Evolutionary conservation across 2,888 invertebrate species (phyloP).

Genomic region (Lycaena phlaeas): DNA sequence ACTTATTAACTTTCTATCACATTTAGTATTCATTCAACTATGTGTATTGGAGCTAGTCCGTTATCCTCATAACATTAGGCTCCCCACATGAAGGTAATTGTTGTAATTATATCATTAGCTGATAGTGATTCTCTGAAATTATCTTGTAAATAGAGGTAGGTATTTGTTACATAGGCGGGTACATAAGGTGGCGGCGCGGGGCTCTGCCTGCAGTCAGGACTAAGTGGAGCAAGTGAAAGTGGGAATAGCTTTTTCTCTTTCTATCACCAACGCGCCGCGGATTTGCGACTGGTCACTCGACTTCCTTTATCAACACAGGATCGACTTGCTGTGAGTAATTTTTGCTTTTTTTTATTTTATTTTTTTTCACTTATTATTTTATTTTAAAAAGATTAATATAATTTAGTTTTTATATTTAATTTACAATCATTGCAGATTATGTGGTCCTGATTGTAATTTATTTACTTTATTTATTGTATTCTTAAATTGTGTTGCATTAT

Average conservation of each 20-base stretch:
- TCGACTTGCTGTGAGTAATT: constrained; percentile 24
- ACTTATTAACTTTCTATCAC: too few species aligned
- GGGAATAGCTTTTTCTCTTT: constrained; percentile 45
- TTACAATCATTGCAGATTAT: too few species aligned
- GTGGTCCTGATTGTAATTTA: too few species aligned
- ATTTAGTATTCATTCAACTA: background rate
- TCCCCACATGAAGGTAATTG: constrained; percentile 54
- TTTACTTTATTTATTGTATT: too few species aligned
- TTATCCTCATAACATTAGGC: constrained; percentile 29
- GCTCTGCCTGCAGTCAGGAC: constrained; percentile 44
- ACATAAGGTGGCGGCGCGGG: constrained; percentile 21
- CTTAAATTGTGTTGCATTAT: too few species aligned
- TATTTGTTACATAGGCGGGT: constrained; percentile 41
- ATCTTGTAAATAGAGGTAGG: constrained; percentile 48
- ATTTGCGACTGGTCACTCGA: constrained; percentile 31
- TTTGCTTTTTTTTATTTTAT: constrained; percentile 15
- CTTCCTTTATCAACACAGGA: constrained; percentile 28
- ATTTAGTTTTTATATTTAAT: too few species aligned
- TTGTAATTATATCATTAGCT: constrained; percentile 48
- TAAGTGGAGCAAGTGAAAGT: constrained; percentile 63
- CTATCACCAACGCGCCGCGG: constrained; percentile 28
- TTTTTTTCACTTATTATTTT: constrained; percentile 2
- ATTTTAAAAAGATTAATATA: background rate
- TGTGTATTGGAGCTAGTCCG: background rate
- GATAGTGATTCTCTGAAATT: constrained; percentile 48